phyloP scores from a whole-genome alignment of 2,113 vertebrate genomes.

The Psettodes erumei region DNA sequence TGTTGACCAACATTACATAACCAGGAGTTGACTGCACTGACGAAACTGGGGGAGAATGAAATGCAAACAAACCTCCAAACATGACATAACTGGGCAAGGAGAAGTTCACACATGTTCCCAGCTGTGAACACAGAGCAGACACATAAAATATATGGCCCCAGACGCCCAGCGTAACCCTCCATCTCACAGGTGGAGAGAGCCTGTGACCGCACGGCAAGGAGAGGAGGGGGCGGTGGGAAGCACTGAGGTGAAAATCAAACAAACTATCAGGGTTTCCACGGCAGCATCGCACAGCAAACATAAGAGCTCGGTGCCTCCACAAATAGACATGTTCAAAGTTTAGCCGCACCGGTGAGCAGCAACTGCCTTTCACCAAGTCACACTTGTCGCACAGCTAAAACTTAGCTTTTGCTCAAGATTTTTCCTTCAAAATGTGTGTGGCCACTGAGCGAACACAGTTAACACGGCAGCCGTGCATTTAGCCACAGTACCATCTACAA shows the following conservation, averaged over 20 bases:
- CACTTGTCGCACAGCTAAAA: no score
- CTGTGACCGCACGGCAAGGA: constrained; percentile 55
- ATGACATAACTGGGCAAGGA: background rate
- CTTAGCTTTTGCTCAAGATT: background rate
- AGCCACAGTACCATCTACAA: background rate
- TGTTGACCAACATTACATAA: constrained; percentile 41
- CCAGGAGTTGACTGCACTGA: background rate
- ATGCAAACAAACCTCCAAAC: constrained; percentile 15
- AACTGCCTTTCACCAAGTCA: constrained; percentile 5
- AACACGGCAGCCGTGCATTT: background rate
- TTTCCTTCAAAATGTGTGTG: constrained; percentile 15
- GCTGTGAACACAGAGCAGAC: constrained; percentile 57
- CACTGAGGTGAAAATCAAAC: constrained; percentile 74
- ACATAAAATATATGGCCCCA: constrained; percentile 49
- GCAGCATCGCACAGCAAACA: constrained; percentile 66
- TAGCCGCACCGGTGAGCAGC: constrained; percentile 27
- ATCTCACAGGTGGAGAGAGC: constrained; percentile 63
- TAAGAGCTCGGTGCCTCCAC: constrained; percentile 17
- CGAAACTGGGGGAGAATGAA: background rate
- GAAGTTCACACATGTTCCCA: constrained; percentile 42
- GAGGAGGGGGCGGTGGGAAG: constrained; percentile 17
- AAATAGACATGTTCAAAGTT: constrained; percentile 68
- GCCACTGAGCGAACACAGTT: background rate
- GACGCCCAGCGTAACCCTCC: background rate
- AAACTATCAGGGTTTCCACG: constrained; percentile 70